Conservation (phyloP, 2,113 vertebrate genomes). For the Corythoichthys haematopterus region DNA sequence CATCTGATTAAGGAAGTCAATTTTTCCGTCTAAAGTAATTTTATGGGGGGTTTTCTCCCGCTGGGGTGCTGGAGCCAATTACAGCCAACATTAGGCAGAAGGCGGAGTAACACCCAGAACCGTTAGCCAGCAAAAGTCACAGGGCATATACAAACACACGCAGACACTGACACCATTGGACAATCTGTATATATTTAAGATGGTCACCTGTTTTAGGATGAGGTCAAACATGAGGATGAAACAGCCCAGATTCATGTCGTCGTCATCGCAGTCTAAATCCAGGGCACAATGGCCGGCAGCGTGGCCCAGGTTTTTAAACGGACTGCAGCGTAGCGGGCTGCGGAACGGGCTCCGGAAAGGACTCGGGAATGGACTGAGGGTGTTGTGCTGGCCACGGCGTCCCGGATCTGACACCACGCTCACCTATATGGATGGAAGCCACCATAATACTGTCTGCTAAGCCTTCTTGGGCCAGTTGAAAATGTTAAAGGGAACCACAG, state of each 20-base stretch:
- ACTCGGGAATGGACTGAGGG: slow-evolving; percentile 92
- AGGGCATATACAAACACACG: too few species aligned
- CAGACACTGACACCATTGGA: too few species aligned
- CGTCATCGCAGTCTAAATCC: slow-evolving; percentile 94
- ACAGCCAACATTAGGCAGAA: too few species aligned
- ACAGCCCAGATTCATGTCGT: slow-evolving; percentile 97
- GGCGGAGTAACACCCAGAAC: too few species aligned
- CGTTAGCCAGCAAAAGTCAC: too few species aligned
- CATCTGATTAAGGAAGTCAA: too few species aligned
- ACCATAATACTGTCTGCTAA: background rate
- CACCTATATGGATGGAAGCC: slow-evolving; percentile 68
- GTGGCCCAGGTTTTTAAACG: slow-evolving; percentile 93
- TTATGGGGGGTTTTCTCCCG: too few species aligned
- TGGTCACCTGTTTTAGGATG: slow-evolving; percentile 89
- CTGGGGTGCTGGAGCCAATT: too few species aligned
- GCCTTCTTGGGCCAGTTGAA: too few species aligned
- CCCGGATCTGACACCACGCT: slow-evolving; percentile 95
- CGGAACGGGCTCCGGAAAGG: slow-evolving; percentile 94
- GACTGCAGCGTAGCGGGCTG: slow-evolving; percentile 85
- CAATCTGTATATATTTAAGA: too few species aligned
- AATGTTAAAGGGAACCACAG: too few species aligned
- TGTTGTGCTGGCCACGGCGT: slow-evolving; percentile 84
- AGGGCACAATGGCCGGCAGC: slow-evolving; percentile 80
- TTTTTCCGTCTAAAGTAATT: too few species aligned
- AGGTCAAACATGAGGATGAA: slow-evolving; percentile 99